These are phyloP conservation scores for Tor tambroides DNA, from an alignment of 2,113 vertebrate species.

Conservation along the genomic window DNA sequence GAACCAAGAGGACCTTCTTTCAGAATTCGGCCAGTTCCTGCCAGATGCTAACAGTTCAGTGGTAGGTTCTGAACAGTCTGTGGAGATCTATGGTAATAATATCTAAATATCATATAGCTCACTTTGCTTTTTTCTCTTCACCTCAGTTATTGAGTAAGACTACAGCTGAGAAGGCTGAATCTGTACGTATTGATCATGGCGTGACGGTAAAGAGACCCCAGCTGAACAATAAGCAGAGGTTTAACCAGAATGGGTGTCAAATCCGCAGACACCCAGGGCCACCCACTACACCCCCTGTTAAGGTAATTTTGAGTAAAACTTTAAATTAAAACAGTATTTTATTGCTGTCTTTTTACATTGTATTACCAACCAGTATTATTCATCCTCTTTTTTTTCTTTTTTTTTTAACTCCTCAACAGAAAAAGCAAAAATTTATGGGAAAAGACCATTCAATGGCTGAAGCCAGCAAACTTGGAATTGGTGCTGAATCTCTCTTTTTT, in stretches of 20 bases:
- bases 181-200: slow-evolving; percentile 92
- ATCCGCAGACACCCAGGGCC: slow-evolving; percentile 87
- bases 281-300: slow-evolving; percentile 86
- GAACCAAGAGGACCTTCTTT: slow-evolving; percentile 98
- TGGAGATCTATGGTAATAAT: neutral
- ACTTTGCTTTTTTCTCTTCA: neutral
- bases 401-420: slow-evolving; percentile 66
- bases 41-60: slow-evolving; percentile 96
- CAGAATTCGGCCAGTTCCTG: slow-evolving; percentile 96
- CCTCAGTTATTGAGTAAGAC: slow-evolving; percentile 89
- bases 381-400: neutral
- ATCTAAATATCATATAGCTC: too few relatives aligned
- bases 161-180: slow-evolving; percentile 92
- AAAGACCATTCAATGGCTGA: slow-evolving; percentile 90
- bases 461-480: slow-evolving; percentile 91
- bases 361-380: too few relatives aligned
- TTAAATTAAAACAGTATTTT: neutral
- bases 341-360: neutral
- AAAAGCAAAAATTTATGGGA: slow-evolving; percentile 91
- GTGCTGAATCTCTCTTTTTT: slow-evolving; percentile 96
- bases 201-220: slow-evolving; percentile 94
- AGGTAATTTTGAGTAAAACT: slow-evolving; percentile 73
- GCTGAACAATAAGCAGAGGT: slow-evolving; percentile 92
- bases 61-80: slow-evolving; percentile 72
- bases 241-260: slow-evolving; percentile 94